Base-by-base conservation (phyloP, 2,888 invertebrate species). In the Heteropelma amictum region DNA sequence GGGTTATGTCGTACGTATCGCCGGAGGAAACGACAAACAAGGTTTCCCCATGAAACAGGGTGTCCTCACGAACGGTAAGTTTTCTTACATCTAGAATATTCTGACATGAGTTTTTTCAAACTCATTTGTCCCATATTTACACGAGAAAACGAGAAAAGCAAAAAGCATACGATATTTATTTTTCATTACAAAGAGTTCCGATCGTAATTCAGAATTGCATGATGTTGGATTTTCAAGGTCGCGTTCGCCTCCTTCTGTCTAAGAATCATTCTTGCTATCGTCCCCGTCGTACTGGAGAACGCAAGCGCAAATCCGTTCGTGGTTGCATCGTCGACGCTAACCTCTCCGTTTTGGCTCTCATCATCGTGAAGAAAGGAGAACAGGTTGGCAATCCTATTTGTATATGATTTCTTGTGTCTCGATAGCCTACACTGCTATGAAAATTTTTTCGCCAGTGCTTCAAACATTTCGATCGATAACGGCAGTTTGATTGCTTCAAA, bases 21-120 rank as follows among this genome's bases (percentile, higher is more conserved):
- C 98, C 81, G 99, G 99, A 82, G 99, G 99, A 82, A 99, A 99
- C 90, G 99, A 99, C 92, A 99, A 99, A 91, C 99, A 99, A 91
- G 99, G 99, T 79, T 99, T 99, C 90, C 99, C 99, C 76, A 99
- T 99, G 99, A 99, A 99, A 90, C 99, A 99, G 91, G 99, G 99
- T 90, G 97, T 99, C 65, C 93, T 99, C 72, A 97, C 98, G 78
- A 97, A 97, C 90, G 93, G 96, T 95, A 89, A 90, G 91, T 89
- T 51, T 63, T 21, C 45, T 33, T 53, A n/a, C n/a, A n/a, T n/a
- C n/a, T n/a, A n/a, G n/a, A n/a, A n/a, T n/a, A n/a, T n/a, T n/a
- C n/a, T n/a, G n/a, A n/a, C n/a, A n/a, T n/a, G n/a, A 40, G 5
- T 42, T 28, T 38, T 6, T 12, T 19, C 10, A 4, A 10, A 33